Evolutionary conservation across 2,113 vertebrate genomes (phyloP), one percentile per base, ranked within the genome.

Genomic region (Electrona antarctica): DNA sequence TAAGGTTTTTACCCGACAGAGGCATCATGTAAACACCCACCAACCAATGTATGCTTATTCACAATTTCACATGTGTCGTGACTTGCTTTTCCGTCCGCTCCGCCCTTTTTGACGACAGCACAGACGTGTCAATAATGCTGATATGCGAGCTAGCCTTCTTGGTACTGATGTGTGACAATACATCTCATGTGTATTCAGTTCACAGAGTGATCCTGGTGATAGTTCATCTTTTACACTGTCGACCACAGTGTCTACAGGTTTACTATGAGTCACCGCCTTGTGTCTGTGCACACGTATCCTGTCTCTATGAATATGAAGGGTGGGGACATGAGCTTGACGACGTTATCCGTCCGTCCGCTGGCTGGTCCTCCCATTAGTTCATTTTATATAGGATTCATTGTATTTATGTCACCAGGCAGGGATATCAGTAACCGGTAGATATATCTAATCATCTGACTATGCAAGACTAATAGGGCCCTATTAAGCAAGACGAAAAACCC

Each of bases 1-100:
- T 21, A 21, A 2, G 21, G 21, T 21, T 21, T 21, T 21, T 21
- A 21, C 1, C 21, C 21, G 21, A 21, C 21, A 21, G 71, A 74
- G 77, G 75, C 65, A 74, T 76, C 85, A 84, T 83, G 78, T 85
- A 85, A 84, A 85, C 85, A 85, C 77, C 81, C 69, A 62, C 76
- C 14, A 68, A 41, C 29, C 21, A 68, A 74, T 41, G 60, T 65
- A 80, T 77, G 83, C 21, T 89, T 79, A 86, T 78, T 85, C 85
- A 84, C 29, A 73, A 0, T 55, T 57, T 57, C 15, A 15, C 14
- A 7, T 57, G 55, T 14, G 55, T 57, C 55, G 21, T 72, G 66
- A 63, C 64, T 60, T 45, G 41, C 59, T 55, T 63, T 21, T 21
- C 6, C 55, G n/a, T 8, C 55, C 21, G 21, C 21, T 21, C 21